These are phyloP conservation scores for Drosophila meridionalis DNA, from an alignment of 2,888 invertebrate species.

Conservation along the genomic window DNA sequence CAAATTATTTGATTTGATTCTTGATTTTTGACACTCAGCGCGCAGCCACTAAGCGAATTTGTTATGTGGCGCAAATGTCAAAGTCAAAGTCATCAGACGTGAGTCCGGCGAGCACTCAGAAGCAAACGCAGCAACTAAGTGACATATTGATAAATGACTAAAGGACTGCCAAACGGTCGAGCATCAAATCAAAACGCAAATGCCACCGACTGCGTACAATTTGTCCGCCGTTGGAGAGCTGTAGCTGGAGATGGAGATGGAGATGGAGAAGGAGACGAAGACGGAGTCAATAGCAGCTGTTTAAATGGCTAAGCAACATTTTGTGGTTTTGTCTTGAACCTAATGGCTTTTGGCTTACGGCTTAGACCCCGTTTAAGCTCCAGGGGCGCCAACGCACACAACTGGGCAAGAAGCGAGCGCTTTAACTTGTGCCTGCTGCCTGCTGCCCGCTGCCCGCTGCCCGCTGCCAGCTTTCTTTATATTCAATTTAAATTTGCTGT, in stretches of 20 bases:
- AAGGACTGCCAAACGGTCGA: slow-evolving; percentile 14
- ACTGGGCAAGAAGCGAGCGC: neutral
- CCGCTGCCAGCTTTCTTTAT: slow-evolving; percentile 17
- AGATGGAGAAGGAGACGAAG: neutral
- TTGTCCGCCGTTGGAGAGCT: slow-evolving; percentile 25
- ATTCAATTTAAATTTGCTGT: slow-evolving; percentile 50
- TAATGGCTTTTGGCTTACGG: slow-evolving; percentile 38
- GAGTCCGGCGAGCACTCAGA: slow-evolving; percentile 40
- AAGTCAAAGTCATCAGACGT: slow-evolving; percentile 50
- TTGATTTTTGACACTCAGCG: slow-evolving; percentile 44
- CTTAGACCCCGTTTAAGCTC: slow-evolving; percentile 16
- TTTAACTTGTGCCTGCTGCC: slow-evolving; percentile 36
- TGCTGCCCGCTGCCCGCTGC: neutral
- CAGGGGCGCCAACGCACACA: neutral
- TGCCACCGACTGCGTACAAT: slow-evolving; percentile 37
- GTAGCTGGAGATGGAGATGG: no score
- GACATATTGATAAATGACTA: slow-evolving; percentile 69
- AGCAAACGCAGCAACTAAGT: slow-evolving; percentile 63
- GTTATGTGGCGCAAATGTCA: slow-evolving; percentile 38
- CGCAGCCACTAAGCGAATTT: slow-evolving; percentile 41
- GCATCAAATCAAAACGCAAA: slow-evolving; percentile 46
- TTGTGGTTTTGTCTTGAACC: slow-evolving; percentile 36
- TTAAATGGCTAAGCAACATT: slow-evolving; percentile 39
- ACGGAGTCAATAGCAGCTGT: slow-evolving; percentile 18
- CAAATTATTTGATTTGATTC: slow-evolving; percentile 52